Percentiles rank a stretch among this genome's conserved stretches.
phyloP scores from a whole-genome alignment of 2,797 vertebrate species.

The Danio aesculapii region DNA sequence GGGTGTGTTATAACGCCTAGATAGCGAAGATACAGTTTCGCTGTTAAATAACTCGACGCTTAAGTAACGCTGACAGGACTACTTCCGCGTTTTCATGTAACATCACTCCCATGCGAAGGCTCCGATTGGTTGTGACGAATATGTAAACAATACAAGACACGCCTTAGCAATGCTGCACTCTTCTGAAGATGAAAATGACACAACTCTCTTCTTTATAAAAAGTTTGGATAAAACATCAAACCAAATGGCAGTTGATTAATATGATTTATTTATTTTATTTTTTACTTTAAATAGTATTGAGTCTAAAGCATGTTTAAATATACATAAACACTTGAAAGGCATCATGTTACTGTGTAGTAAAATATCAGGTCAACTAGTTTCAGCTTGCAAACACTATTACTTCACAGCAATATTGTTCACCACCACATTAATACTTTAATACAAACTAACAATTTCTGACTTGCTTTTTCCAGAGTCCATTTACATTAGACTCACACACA shows the following conservation, averaged over 20 bases:
- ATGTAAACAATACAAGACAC: neutral
- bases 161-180: neutral
- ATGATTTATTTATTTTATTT: neutral
- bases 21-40: neutral
- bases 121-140: conserved; percentile 26
- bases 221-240: neutral
- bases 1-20: neutral
- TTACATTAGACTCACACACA: neutral
- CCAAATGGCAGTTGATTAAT: neutral
- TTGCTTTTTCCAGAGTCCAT: neutral
- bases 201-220: neutral
- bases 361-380: neutral
- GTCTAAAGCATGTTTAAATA: conserved; percentile 6
- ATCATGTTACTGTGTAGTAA: neutral
- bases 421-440: neutral
- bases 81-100: conserved; percentile 42
- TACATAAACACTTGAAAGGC: conserved; percentile 15
- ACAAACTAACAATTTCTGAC: neutral
- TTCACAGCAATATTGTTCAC: conserved; percentile 3
- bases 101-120: neutral
- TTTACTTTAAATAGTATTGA: neutral
- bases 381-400: neutral
- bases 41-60: neutral
- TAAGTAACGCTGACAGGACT: conserved; percentile 26
- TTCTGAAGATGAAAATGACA: neutral